These are phyloP conservation scores for Cottoperca gobio DNA, from an alignment of 2,797 vertebrate genomes.

Conservation along the genomic window DNA sequence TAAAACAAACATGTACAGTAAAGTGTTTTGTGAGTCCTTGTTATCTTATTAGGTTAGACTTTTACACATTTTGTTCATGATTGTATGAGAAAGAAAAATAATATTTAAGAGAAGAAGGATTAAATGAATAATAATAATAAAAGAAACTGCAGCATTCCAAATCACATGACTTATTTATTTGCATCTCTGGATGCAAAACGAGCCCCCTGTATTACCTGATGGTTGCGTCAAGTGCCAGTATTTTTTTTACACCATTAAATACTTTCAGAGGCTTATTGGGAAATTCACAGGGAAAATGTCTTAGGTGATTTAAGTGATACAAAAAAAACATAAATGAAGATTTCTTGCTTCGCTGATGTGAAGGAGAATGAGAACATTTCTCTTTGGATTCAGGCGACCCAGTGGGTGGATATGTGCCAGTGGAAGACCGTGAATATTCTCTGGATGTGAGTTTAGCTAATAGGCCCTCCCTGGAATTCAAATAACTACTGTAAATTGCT, in stretches of 20 bases:
- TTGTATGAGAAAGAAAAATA: slow-evolving; percentile 6
- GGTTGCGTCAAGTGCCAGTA: slow-evolving; percentile 46
- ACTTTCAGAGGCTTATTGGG: slow-evolving; percentile 36
- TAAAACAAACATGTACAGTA: background rate
- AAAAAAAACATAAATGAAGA: slow-evolving; percentile 23
- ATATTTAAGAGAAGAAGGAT: background rate
- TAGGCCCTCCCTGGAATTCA: slow-evolving; percentile 39
- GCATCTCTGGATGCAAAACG: slow-evolving; percentile 37
- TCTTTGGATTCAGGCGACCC: slow-evolving; percentile 30
- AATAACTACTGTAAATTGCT: slow-evolving; percentile 44
- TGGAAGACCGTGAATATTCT: slow-evolving; percentile 38
- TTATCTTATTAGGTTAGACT: background rate
- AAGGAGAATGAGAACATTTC: slow-evolving; percentile 44
- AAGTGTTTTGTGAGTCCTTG: background rate
- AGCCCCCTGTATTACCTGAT: slow-evolving; percentile 42
- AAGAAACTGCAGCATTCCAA: slow-evolving; percentile 8
- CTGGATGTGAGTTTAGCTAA: slow-evolving; percentile 41
- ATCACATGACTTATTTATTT: slow-evolving; percentile 41
- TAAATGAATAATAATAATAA: slow-evolving; percentile 2
- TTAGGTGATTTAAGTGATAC: slow-evolving; percentile 24
- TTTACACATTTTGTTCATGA: background rate
- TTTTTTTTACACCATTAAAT: slow-evolving; percentile 30
- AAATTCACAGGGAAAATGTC: slow-evolving; percentile 39
- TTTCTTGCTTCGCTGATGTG: slow-evolving; percentile 22
- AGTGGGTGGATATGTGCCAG: slow-evolving; percentile 15